phyloP scores from a whole-genome alignment of 2,888 invertebrate species.

The Sclerodermus sp. region DNA sequence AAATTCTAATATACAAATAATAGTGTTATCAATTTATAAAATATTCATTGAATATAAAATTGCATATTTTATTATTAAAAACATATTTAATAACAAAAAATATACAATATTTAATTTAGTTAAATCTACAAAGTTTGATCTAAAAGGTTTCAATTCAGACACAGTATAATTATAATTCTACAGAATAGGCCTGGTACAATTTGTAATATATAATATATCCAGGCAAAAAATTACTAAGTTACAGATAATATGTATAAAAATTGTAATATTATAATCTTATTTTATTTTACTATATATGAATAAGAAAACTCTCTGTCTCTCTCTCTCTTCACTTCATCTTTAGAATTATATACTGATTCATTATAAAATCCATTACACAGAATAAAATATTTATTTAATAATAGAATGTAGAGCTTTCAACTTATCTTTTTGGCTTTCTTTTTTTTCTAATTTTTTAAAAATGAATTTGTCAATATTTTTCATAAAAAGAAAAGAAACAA shows the following conservation, averaged over 20 bases:
- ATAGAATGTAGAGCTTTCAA: too few relatives aligned
- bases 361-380: too few relatives aligned
- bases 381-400: too few relatives aligned
- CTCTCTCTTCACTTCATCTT: too few relatives aligned
- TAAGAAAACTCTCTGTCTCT: too few relatives aligned
- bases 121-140: slow-evolving; percentile 20
- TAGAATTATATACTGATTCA: too few relatives aligned
- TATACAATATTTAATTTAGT: slow-evolving; percentile 43
- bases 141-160: slow-evolving; percentile 20
- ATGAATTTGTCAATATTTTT: too few relatives aligned
- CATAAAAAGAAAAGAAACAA: slow-evolving; percentile 51
- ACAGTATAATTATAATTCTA: slow-evolving; percentile 37
- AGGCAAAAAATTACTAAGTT: slow-evolving; percentile 18
- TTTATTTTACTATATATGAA: too few relatives aligned
- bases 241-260: slow-evolving; percentile 15
- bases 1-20: slow-evolving; percentile 15
- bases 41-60: slow-evolving; percentile 30
- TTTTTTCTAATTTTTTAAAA: too few relatives aligned
- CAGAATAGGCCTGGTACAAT: slow-evolving; percentile 53
- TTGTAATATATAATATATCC: slow-evolving; percentile 21
- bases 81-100: slow-evolving; percentile 48
- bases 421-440: too few relatives aligned
- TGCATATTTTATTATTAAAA: slow-evolving; percentile 46
- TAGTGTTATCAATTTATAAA: slow-evolving; percentile 14
- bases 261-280: background rate